Percentiles rank a stretch among this genome's conserved stretches.
phyloP scores from a whole-genome alignment of 1,140 invertebrate genomes.

The Vanessa tameamea region DNA sequence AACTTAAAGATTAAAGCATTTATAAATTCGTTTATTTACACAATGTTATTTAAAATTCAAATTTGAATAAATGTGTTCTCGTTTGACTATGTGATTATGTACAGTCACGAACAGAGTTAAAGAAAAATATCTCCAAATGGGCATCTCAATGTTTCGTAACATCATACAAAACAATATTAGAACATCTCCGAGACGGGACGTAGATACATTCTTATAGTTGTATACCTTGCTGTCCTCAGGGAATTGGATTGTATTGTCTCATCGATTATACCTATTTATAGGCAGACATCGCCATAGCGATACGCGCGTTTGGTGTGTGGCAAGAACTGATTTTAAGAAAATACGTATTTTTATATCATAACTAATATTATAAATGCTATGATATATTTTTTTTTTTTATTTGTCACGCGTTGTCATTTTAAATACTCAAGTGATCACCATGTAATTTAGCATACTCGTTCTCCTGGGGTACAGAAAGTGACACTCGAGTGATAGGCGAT shows the following conservation, averaged over 20 bases:
- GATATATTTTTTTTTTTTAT: too few species aligned
- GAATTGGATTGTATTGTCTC: slow-evolving; percentile 71
- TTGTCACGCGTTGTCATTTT: too few species aligned
- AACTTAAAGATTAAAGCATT: too few species aligned
- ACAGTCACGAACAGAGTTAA: not conserved
- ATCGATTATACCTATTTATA: slow-evolving; percentile 74
- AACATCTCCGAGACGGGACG: not conserved
- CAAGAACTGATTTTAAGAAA: slow-evolving; percentile 29
- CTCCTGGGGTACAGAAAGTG: too few species aligned
- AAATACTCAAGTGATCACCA: too few species aligned
- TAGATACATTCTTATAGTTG: slow-evolving; percentile 42
- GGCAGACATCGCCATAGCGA: slow-evolving; percentile 55
- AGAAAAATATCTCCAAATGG: not conserved
- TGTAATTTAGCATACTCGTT: too few species aligned
- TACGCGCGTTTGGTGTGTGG: slow-evolving; percentile 28
- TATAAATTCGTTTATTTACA: too few species aligned
- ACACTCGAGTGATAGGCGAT: too few species aligned
- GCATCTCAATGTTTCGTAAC: slow-evolving; percentile 8
- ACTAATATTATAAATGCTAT: too few species aligned
- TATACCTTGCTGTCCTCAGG: slow-evolving; percentile 59
- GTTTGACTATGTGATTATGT: not conserved
- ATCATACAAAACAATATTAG: slow-evolving; percentile 16
- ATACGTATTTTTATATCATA: not conserved
- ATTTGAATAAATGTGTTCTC: too few species aligned
- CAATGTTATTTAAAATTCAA: too few species aligned